These are phyloP conservation scores for Morone chrysops DNA, from an alignment of 2,113 vertebrate species.

Conservation along the genomic window DNA sequence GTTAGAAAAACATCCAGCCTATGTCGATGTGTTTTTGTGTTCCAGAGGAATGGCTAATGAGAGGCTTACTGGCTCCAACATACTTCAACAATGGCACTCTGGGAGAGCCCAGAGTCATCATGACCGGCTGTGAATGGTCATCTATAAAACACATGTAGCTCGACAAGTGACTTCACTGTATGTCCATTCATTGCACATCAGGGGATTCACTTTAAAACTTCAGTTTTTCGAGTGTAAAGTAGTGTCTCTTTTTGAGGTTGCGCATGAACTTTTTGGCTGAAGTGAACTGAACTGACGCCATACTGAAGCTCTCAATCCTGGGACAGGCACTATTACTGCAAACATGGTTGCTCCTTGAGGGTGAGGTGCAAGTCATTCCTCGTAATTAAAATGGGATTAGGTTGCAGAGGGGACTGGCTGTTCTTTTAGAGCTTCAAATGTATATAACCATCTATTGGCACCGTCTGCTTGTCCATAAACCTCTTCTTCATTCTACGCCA, in stretches of 20 bases:
- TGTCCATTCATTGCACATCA: neutral
- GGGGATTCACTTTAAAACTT: conserved; percentile 23
- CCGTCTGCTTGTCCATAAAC: conserved; percentile 19
- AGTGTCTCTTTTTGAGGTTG: neutral
- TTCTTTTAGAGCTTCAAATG: conserved; percentile 32
- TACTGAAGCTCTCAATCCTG: neutral
- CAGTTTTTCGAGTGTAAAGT: neutral
- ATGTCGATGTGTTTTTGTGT: conserved; percentile 55
- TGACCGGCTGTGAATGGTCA: neutral
- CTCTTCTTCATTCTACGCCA: conserved; percentile 12
- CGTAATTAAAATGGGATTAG: conserved; percentile 46
- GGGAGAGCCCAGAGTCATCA: neutral
- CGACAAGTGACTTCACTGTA: neutral
- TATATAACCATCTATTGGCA: conserved; percentile 17
- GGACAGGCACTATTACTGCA: conserved; percentile 25
- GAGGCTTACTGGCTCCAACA: conserved; percentile 28
- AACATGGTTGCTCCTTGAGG: neutral
- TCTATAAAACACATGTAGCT: conserved; percentile 26
- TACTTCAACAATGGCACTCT: conserved; percentile 25
- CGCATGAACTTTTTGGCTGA: neutral
- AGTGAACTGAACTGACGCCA: neutral
- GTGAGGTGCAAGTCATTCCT: conserved; percentile 15
- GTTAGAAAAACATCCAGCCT: conserved; percentile 57
- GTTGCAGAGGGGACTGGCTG: neutral
- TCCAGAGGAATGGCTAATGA: conserved; percentile 56